phyloP scores from a whole-genome alignment of 1,140 invertebrate genomes.

The Lepidotrigona ventralis region DNA sequence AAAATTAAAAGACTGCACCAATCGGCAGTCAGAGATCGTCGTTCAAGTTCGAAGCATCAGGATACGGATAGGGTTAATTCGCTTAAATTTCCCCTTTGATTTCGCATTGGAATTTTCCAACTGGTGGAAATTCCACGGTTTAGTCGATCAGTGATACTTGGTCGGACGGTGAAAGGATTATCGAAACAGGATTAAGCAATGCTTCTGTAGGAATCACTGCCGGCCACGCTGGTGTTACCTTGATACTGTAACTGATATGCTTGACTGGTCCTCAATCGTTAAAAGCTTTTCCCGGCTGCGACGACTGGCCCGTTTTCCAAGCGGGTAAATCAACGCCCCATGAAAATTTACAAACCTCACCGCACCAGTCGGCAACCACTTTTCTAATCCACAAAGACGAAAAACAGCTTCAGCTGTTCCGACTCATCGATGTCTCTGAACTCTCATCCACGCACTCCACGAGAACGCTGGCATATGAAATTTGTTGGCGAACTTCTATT shows the following conservation, averaged over 20 bases:
- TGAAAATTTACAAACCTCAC: slow-evolving; percentile 40
- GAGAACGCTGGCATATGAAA: neutral
- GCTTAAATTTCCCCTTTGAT: slow-evolving; percentile 13
- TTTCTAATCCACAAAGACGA: slow-evolving; percentile 14
- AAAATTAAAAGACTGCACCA: neutral
- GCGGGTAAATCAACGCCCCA: slow-evolving; percentile 12
- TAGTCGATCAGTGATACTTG: neutral
- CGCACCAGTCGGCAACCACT: neutral
- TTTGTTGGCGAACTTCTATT: neutral
- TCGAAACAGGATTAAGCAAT: slow-evolving; percentile 60
- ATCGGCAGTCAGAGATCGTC: too few species aligned
- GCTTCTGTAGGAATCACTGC: slow-evolving; percentile 41
- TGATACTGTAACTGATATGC: slow-evolving; percentile 40
- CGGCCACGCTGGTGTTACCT: neutral
- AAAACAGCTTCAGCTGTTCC: neutral
- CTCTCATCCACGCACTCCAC: neutral
- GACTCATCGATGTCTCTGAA: neutral
- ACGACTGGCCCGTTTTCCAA: neutral
- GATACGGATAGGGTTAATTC: neutral
- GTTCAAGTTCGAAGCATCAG: neutral
- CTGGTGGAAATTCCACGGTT: neutral
- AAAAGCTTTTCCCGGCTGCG: slow-evolving; percentile 44
- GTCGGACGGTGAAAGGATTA: slow-evolving; percentile 59
- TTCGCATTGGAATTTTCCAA: neutral
- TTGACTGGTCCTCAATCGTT: slow-evolving; percentile 28